phyloP scores from a whole-genome alignment of 2,888 invertebrate genomes.

The Buathra laborator region DNA sequence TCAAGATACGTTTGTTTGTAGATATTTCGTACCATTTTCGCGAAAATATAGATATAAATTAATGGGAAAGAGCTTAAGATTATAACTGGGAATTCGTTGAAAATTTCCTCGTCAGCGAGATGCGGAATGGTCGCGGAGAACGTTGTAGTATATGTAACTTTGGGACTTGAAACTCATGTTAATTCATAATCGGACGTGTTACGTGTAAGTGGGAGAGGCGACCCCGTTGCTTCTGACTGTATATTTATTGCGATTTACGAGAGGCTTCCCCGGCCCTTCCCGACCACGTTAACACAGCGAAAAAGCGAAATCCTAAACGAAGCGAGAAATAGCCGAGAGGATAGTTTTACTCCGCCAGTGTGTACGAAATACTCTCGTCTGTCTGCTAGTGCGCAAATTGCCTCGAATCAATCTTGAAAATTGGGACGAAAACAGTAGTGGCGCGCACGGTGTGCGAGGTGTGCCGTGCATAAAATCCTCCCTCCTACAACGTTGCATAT shows the following conservation, averaged over 20 bases:
- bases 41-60: not conserved
- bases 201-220: not conserved
- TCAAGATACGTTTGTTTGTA: slow-evolving; percentile 16
- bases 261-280: not conserved
- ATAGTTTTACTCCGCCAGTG: not conserved
- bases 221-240: not conserved
- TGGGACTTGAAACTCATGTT: slow-evolving; percentile 18
- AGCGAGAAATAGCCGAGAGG: not conserved
- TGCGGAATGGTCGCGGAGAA: not conserved
- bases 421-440: slow-evolving; percentile 73
- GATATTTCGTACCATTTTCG: slow-evolving; percentile 20
- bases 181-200: slow-evolving; percentile 43
- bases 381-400: slow-evolving; percentile 66
- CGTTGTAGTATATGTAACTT: slow-evolving; percentile 4
- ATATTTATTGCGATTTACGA: slow-evolving; percentile 4
- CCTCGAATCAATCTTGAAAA: slow-evolving; percentile 78
- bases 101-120: slow-evolving; percentile 6
- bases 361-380: slow-evolving; percentile 21
- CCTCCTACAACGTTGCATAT: slow-evolving; percentile 74
- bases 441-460: slow-evolving; percentile 57
- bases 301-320: not conserved
- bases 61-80: slow-evolving; percentile 1
- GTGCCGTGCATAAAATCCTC: slow-evolving; percentile 70
- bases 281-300: not conserved
- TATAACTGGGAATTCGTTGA: slow-evolving; percentile 15